These are phyloP conservation scores for Puffinus mauretanicus DNA, from an alignment of 2,113 vertebrate genomes.

Conservation along the genomic window DNA sequence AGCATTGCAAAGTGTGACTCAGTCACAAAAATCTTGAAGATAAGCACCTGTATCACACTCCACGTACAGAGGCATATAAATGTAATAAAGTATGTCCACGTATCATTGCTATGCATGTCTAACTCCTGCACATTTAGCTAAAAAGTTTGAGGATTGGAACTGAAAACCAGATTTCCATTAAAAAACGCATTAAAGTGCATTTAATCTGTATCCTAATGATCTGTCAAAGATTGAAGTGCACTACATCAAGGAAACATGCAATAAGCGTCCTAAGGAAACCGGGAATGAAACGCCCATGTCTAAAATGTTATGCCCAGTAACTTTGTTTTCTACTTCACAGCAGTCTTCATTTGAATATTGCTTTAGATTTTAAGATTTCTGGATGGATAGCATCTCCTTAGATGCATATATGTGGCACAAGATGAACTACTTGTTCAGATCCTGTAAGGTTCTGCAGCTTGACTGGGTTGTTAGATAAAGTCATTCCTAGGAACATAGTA, in stretches of 20 bases:
- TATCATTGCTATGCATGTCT: not conserved
- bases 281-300: not conserved
- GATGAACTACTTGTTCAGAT: not conserved
- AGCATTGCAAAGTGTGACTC: not conserved
- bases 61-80: not conserved
- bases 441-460: not conserved
- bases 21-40: not conserved
- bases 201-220: not conserved
- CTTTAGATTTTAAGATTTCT: not conserved
- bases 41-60: not conserved
- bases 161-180: not conserved
- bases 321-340: not conserved
- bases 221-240: not conserved
- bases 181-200: not conserved
- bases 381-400: not conserved
- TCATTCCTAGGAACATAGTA: not conserved
- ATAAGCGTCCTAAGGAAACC: not conserved
- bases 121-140: not conserved
- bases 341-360: not conserved
- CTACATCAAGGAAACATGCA: not conserved
- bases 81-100: not conserved
- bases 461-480: not conserved
- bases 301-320: not conserved
- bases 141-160: not conserved
- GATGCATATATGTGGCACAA: rapidly evolving